A percentile compares a stretch with the other conserved stretches of the same genome.
phyloP scores from a whole-genome alignment of 2,888 invertebrate genomes.

The Morpho helenor region DNA sequence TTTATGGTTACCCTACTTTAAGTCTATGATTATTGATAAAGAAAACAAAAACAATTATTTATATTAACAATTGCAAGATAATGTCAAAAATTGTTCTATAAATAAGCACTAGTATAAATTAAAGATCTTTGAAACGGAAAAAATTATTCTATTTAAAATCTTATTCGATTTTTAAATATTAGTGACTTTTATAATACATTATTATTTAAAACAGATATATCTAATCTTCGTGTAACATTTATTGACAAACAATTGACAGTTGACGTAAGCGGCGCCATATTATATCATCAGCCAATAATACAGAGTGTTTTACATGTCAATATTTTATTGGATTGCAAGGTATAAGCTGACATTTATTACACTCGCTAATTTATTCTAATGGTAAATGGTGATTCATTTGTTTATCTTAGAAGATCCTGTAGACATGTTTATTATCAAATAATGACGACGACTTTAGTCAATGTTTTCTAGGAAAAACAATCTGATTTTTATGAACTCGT shows the following conservation, averaged over 20 bases:
- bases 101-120: too few relatives aligned
- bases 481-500: background rate
- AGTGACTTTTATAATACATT: too few relatives aligned
- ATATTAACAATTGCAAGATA: too few relatives aligned
- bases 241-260: constrained; percentile 7
- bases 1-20: too few relatives aligned
- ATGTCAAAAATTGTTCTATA: too few relatives aligned
- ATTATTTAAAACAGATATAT: background rate
- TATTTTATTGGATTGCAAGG: constrained; percentile 7
- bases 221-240: background rate
- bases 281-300: constrained; percentile 7
- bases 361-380: background rate
- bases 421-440: constrained; percentile 4
- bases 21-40: too few relatives aligned
- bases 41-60: too few relatives aligned
- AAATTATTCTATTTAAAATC: too few relatives aligned
- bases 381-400: constrained; percentile 13
- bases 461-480: background rate
- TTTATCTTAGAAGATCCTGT: constrained; percentile 9
- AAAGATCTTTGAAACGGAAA: too few relatives aligned
- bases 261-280: constrained; percentile 16
- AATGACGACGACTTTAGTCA: background rate
- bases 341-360: constrained; percentile 10
- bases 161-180: too few relatives aligned
- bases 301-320: constrained; percentile 2